Conservation (phyloP, 1,140 invertebrate genomes). For the Cydia pomonella region DNA sequence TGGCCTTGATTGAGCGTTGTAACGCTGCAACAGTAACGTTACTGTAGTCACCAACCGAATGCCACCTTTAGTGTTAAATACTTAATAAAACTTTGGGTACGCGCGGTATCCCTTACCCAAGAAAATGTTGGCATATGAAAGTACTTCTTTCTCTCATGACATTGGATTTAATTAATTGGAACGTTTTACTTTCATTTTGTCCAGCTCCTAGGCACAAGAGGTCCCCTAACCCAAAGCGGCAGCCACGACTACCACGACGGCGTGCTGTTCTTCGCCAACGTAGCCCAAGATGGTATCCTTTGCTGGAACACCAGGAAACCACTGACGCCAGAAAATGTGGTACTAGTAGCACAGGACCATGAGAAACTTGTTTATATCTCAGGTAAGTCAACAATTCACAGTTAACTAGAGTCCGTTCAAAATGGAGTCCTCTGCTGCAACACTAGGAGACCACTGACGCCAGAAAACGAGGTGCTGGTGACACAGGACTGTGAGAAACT, state of each 20-base stretch:
- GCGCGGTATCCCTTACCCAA: too few species aligned
- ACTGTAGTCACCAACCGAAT: too few species aligned
- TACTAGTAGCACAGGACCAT: constrained; percentile 81
- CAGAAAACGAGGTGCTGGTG: constrained; percentile 81
- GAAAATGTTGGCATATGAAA: too few species aligned
- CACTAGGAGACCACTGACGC: constrained; percentile 77
- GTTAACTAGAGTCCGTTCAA: constrained; percentile 60
- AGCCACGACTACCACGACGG: constrained; percentile 82
- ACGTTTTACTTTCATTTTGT: constrained; percentile 25
- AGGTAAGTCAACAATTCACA: constrained; percentile 53
- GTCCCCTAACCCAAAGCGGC: constrained; percentile 82
- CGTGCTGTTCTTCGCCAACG: constrained; percentile 84
- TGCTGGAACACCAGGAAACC: constrained; percentile 85
- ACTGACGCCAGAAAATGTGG: constrained; percentile 82
- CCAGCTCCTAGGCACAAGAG: constrained; percentile 82
- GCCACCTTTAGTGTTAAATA: too few species aligned
- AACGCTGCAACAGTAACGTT: too few species aligned
- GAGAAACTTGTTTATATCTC: constrained; percentile 85
- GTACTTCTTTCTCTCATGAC: too few species aligned
- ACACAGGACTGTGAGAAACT: constrained; percentile 82
- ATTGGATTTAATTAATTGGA: too few species aligned
- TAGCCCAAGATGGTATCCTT: constrained; percentile 84
- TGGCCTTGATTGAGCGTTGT: too few species aligned
- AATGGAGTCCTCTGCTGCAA: constrained; percentile 89
- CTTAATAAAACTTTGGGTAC: too few species aligned